These are phyloP conservation scores for Siderastrea radians DNA, from an alignment of 92 coral and sea anemone species.

Conservation along the genomic window DNA sequence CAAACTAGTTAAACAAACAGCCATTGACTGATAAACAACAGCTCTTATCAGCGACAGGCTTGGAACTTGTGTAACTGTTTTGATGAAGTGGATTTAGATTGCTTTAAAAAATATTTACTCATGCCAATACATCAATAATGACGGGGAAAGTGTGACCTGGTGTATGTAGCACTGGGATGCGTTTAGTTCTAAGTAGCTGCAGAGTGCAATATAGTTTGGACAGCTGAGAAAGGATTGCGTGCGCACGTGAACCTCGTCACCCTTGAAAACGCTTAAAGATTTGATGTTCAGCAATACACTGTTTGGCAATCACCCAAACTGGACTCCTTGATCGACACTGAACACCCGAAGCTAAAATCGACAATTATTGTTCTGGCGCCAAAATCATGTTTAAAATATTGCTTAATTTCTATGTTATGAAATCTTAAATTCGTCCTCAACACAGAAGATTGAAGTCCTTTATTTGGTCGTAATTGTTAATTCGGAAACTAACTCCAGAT, in stretches of 20 bases:
- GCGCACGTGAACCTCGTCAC: background rate
- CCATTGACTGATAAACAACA: conserved; percentile 42
- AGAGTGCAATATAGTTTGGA: no score
- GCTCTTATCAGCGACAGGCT: background rate
- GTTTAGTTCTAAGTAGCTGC: background rate
- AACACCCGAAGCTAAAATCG: background rate
- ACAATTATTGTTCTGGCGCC: background rate
- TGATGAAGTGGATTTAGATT: background rate
- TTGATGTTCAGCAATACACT: background rate
- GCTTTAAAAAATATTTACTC: background rate
- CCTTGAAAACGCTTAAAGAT: background rate
- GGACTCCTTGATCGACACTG: no score
- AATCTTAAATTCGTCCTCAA: background rate
- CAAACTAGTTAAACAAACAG: conserved; percentile 6
- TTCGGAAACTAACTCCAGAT: background rate
- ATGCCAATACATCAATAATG: background rate
- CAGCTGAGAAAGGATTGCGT: background rate
- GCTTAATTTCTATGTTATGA: background rate
- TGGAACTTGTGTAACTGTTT: background rate
- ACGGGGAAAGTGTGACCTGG: background rate
- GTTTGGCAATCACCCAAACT: conserved; percentile 29
- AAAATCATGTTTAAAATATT: background rate
- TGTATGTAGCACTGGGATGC: background rate
- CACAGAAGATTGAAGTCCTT: background rate
- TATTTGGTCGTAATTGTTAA: background rate